phyloP scores from a whole-genome alignment of 2,113 vertebrate species.

The Atherinomorus stipes region DNA sequence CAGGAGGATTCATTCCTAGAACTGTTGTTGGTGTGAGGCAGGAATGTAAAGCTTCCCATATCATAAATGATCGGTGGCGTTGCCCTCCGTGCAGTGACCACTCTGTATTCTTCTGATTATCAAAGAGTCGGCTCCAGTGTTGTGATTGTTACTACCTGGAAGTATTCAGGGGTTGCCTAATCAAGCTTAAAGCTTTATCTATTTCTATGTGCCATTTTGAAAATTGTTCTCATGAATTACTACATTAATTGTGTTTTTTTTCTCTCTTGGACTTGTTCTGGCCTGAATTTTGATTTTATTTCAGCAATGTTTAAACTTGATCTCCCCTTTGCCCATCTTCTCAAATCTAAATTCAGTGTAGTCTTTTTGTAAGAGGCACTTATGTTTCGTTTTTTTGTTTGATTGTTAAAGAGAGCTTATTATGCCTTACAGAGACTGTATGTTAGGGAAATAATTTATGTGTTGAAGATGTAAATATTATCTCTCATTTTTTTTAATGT shows the following conservation, averaged over 20 bases:
- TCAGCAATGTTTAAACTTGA: conserved; percentile 35
- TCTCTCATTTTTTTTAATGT: conserved; percentile 53
- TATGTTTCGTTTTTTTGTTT: conserved; percentile 17
- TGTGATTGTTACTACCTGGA: conserved; percentile 60
- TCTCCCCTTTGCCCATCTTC: conserved; percentile 11
- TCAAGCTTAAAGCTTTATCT: conserved; percentile 57
- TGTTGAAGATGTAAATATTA: conserved; percentile 80
- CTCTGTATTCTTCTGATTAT: conserved; percentile 36
- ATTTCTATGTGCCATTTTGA: conserved; percentile 66
- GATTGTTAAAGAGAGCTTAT: conserved; percentile 44
- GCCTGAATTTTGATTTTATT: conserved; percentile 47
- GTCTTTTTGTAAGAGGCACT: conserved; percentile 58
- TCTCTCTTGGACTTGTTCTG: conserved; percentile 29
- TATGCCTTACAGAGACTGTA: conserved; percentile 74
- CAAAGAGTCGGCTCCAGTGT: conserved; percentile 38
- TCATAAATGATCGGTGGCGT: conserved; percentile 24
- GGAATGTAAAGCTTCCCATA: conserved; percentile 43
- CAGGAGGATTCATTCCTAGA: conserved; percentile 43
- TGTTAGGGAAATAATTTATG: conserved; percentile 80
- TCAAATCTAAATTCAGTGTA: conserved; percentile 44
- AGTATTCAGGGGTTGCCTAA: conserved; percentile 53
- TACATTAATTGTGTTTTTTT: conserved; percentile 51
- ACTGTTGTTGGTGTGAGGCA: conserved; percentile 12
- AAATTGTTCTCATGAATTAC: conserved; percentile 58
- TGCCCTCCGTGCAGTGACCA: conserved; percentile 27